Evolutionary conservation across 1,140 invertebrate species (phyloP).

Genomic region (Leptopilina boulardi): DNA sequence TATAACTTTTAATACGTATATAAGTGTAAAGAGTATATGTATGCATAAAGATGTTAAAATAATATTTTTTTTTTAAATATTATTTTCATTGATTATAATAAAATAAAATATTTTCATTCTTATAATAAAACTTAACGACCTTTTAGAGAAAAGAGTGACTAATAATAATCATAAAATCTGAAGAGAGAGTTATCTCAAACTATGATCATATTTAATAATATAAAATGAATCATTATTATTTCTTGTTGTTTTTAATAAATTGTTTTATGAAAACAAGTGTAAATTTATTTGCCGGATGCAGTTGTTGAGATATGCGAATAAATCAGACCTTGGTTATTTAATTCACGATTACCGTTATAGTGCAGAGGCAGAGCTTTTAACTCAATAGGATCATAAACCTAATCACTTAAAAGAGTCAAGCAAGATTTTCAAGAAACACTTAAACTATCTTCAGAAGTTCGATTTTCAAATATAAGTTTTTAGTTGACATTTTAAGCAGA

Average conservation of each 20-base stretch:
- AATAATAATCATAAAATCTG: neutral
- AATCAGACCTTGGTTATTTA: slow-evolving; percentile 32
- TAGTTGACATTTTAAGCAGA: neutral
- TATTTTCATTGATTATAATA: too few species aligned
- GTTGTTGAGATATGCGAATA: neutral
- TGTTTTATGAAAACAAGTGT: slow-evolving; percentile 5
- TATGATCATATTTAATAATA: slow-evolving; percentile 14
- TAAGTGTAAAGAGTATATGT: too few species aligned
- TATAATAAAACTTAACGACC: neutral
- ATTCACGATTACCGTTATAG: slow-evolving; percentile 31
- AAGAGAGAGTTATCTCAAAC: neutral
- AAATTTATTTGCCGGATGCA: slow-evolving; percentile 17
- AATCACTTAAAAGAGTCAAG: slow-evolving; percentile 11
- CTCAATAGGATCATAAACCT: slow-evolving; percentile 31
- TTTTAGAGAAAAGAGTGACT: neutral
- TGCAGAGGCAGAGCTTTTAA: slow-evolving; percentile 29
- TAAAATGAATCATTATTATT: neutral
- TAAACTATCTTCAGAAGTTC: neutral
- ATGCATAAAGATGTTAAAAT: too few species aligned
- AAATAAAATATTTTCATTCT: too few species aligned
- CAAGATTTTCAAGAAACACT: slow-evolving; percentile 8
- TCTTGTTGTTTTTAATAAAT: neutral
- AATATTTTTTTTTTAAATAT: too few species aligned
- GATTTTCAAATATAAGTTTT: slow-evolving; percentile 16
- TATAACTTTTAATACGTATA: too few species aligned